phyloP scores from a whole-genome alignment of 2,888 invertebrate genomes.

The Gerosis bhagava region DNA sequence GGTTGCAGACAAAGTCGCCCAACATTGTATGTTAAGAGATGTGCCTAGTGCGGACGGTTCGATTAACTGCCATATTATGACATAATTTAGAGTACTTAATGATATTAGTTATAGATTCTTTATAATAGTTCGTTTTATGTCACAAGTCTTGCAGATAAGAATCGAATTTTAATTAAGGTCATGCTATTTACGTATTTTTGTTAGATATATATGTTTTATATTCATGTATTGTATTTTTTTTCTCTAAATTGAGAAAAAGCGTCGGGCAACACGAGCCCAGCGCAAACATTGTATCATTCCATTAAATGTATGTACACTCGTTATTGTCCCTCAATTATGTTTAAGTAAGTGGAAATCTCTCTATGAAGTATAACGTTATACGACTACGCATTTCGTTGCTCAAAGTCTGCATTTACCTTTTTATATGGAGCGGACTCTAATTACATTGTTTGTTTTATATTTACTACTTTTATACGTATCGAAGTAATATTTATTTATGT shows the following conservation, averaged over 20 bases:
- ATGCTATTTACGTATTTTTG: constrained; percentile 53
- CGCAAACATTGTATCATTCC: constrained; percentile 49
- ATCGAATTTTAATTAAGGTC: constrained; percentile 70
- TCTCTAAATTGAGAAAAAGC: constrained; percentile 50
- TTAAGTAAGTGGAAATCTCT: constrained; percentile 54
- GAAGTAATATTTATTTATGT: constrained; percentile 76
- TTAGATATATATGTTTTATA: too few relatives aligned
- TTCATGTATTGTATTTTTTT: constrained; percentile 53
- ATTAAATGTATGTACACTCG: constrained; percentile 61
- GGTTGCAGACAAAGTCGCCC: constrained; percentile 56
- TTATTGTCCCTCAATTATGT: constrained; percentile 67
- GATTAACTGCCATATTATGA: constrained; percentile 81
- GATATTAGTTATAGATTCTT: constrained; percentile 69
- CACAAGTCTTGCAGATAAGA: constrained; percentile 69
- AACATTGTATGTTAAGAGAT: constrained; percentile 52
- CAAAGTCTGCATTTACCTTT: constrained; percentile 63
- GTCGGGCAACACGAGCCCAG: constrained; percentile 48
- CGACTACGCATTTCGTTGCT: constrained; percentile 67
- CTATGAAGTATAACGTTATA: constrained; percentile 50
- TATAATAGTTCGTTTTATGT: constrained; percentile 66
- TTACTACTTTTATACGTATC: constrained; percentile 66
- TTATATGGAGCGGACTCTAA: constrained; percentile 59
- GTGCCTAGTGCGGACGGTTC: constrained; percentile 76
- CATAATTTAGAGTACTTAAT: constrained; percentile 75
- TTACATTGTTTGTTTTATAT: constrained; percentile 58